These are phyloP conservation scores for Lasioglossum figueresi DNA, from an alignment of 2,888 invertebrate species.

Conservation along the genomic window DNA sequence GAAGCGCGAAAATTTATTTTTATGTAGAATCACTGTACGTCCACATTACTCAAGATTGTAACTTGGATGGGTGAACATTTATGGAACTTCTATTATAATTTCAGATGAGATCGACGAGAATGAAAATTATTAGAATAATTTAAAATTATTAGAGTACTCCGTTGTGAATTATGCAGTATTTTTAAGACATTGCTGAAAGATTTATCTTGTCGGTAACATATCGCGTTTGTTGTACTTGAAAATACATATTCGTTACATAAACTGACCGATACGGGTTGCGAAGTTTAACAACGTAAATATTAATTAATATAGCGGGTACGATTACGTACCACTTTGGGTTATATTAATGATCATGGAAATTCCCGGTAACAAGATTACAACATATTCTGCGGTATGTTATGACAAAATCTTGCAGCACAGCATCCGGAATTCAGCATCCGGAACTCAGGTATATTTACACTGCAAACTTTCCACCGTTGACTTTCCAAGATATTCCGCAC, in stretches of 20 bases:
- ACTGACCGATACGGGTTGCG: not conserved
- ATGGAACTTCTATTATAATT: not conserved
- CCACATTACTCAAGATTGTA: too few relatives aligned
- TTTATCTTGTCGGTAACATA: not conserved
- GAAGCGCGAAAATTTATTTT: too few relatives aligned
- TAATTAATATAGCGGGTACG: not conserved
- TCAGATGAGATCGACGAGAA: not conserved
- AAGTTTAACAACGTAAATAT: not conserved
- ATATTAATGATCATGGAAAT: not conserved
- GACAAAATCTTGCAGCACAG: slow-evolving; percentile 3
- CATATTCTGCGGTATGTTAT: not conserved
- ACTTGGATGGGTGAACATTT: not conserved
- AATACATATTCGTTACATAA: not conserved
- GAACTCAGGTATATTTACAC: slow-evolving; percentile 12
- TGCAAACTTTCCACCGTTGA: slow-evolving; percentile 19
- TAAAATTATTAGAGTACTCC: not conserved
- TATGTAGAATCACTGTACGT: too few relatives aligned
- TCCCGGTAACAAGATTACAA: not conserved
- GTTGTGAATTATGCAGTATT: too few relatives aligned
- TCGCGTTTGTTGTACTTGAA: not conserved
- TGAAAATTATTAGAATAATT: not conserved
- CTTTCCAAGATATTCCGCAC: slow-evolving; percentile 10
- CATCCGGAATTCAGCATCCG: not conserved
- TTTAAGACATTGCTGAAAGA: not conserved
- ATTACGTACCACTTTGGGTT: not conserved